These are phyloP conservation scores for Dione vanillae DNA, from an alignment of 2,888 invertebrate genomes.

Conservation along the genomic window DNA sequence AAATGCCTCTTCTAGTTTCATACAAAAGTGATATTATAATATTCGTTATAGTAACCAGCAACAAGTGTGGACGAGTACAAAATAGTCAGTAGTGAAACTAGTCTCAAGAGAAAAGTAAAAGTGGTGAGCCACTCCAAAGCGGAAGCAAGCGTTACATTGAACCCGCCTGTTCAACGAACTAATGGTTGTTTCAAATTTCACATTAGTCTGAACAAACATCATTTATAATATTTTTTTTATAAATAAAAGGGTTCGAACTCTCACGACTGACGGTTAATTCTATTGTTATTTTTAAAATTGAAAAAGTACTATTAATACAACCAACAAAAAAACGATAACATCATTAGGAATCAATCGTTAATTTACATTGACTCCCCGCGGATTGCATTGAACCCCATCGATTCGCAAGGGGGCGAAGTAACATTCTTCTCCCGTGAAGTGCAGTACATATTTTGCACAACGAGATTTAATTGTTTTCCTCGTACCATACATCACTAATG, in stretches of 20 bases:
- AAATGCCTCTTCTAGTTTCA: no score
- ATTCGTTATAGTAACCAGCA: constrained; percentile 26
- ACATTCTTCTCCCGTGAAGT: constrained; percentile 57
- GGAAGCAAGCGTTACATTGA: constrained; percentile 59
- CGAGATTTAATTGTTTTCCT: constrained; percentile 71
- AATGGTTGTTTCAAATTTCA: constrained; percentile 31
- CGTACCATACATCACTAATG: constrained; percentile 61
- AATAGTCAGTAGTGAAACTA: constrained; percentile 49
- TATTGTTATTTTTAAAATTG: constrained; percentile 57
- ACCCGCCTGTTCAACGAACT: constrained; percentile 51
- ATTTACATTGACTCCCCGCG: constrained; percentile 66
- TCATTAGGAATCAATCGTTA: constrained; percentile 73
- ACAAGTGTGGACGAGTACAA: constrained; percentile 24
- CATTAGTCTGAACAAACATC: constrained; percentile 44
- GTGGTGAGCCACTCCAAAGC: constrained; percentile 59
- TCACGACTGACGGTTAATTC: constrained; percentile 63
- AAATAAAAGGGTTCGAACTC: constrained; percentile 34
- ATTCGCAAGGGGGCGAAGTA: constrained; percentile 57
- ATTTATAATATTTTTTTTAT: constrained; percentile 46
- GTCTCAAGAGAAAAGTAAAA: constrained; percentile 78
- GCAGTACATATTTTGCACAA: constrained; percentile 65
- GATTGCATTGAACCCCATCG: constrained; percentile 59
- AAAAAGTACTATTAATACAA: constrained; percentile 48
- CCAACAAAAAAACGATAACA: constrained; percentile 68
- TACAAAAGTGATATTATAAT: constrained; percentile 19